Evolutionary conservation across 2,797 vertebrate genomes (phyloP).

Genomic region (Synaphobranchus kaupii): DNA sequence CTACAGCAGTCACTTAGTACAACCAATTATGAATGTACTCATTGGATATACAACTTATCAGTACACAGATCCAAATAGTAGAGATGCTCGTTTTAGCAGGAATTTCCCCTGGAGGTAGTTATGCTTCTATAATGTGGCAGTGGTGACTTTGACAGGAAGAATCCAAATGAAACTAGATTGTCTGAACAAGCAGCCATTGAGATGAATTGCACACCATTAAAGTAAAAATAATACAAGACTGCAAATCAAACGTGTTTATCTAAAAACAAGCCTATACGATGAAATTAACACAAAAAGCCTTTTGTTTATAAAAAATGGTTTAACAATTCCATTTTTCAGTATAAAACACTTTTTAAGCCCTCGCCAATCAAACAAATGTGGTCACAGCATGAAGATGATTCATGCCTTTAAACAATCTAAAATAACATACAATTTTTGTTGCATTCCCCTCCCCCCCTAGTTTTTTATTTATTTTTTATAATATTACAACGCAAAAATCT

Average conservation of each 20-base stretch:
- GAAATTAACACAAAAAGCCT: conserved; percentile 69
- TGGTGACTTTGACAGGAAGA: conserved; percentile 37
- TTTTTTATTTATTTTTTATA: conserved; percentile 73
- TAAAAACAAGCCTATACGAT: conserved; percentile 46
- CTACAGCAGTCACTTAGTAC: too few relatives aligned
- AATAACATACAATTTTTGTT: conserved; percentile 76
- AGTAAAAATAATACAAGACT: background rate
- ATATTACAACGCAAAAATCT: conserved; percentile 75
- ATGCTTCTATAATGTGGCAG: background rate
- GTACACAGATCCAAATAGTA: background rate
- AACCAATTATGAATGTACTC: background rate
- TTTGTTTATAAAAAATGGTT: conserved; percentile 87
- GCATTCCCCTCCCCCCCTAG: conserved; percentile 35
- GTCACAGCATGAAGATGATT: conserved; percentile 71
- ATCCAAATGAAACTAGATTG: background rate
- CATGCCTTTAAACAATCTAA: conserved; percentile 76
- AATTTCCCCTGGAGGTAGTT: background rate
- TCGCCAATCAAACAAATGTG: conserved; percentile 86
- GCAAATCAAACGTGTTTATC: background rate
- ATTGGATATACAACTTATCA: background rate
- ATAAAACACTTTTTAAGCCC: conserved; percentile 89
- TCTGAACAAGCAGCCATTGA: conserved; percentile 45
- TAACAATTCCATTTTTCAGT: conserved; percentile 90
- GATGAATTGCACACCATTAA: background rate
- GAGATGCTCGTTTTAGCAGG: background rate